phyloP scores from a whole-genome alignment of 2,797 vertebrate genomes.

The Crypturellus tataupa region DNA sequence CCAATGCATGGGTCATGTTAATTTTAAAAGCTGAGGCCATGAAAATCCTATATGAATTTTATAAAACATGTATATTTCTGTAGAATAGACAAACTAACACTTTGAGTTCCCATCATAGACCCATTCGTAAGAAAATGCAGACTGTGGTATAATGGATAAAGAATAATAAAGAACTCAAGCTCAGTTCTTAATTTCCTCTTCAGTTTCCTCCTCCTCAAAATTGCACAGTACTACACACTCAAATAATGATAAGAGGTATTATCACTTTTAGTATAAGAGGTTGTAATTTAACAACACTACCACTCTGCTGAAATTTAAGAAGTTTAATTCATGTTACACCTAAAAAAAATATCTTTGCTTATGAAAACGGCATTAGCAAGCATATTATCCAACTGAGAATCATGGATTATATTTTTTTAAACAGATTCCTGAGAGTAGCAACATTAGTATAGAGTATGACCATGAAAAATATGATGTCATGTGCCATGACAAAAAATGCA shows the following conservation, averaged over 20 bases:
- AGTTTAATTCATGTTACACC: neutral
- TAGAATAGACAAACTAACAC: neutral
- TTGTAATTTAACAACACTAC: neutral
- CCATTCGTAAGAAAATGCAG: neutral
- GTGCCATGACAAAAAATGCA: neutral
- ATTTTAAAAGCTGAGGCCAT: neutral
- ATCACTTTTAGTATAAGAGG: neutral
- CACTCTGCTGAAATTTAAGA: constrained; percentile 11
- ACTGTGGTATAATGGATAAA: neutral
- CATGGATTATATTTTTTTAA: neutral
- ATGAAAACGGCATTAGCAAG: constrained; percentile 22
- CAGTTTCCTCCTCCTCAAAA: neutral
- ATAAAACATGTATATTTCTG: neutral
- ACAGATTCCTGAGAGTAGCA: neutral
- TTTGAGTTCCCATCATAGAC: neutral
- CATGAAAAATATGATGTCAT: neutral
- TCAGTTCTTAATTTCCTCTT: neutral
- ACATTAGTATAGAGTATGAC: neutral
- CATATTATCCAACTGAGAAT: neutral
- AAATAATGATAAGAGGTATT: neutral
- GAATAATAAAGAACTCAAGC: neutral
- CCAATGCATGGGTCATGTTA: neutral
- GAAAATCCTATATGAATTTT: neutral
- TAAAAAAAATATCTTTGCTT: constrained; percentile 8
- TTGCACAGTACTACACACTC: neutral